Percentiles rank a stretch among this genome's conserved stretches.
phyloP scores from a whole-genome alignment of 2,797 vertebrate species.

The Sebastes trivittatus region DNA sequence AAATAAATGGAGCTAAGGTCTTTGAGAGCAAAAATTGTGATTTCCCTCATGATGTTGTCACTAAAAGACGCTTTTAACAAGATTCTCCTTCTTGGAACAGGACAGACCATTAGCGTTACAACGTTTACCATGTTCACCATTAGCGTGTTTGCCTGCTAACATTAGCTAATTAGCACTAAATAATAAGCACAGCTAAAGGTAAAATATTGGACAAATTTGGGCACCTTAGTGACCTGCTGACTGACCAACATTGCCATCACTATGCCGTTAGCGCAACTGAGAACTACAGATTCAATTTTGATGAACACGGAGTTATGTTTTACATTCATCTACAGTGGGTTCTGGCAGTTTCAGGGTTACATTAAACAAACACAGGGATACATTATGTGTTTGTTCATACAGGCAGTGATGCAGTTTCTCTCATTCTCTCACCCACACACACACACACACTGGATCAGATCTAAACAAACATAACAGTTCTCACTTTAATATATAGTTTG shows the following conservation, averaged over 20 bases:
- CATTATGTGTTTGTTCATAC: not conserved
- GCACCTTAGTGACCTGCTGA: not conserved
- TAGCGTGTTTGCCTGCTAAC: not conserved
- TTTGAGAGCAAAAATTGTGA: not conserved
- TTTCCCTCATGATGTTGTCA: not conserved
- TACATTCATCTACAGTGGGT: no score
- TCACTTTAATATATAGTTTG: not conserved
- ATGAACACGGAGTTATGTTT: not conserved
- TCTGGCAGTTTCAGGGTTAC: not conserved
- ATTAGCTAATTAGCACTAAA: not conserved
- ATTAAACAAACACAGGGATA: not conserved
- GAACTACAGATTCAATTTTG: not conserved
- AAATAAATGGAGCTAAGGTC: not conserved
- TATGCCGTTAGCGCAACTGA: not conserved
- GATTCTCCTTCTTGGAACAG: not conserved
- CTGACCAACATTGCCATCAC: not conserved
- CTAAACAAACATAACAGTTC: not conserved
- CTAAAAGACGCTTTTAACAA: not conserved
- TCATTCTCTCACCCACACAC: accelerated
- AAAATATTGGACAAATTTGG: not conserved
- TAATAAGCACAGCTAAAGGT: not conserved
- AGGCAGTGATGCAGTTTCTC: not conserved
- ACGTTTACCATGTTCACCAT: not conserved
- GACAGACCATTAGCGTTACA: not conserved
- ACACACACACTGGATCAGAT: not conserved